Evolutionary conservation across 2,113 vertebrate genomes (phyloP).

Genomic region (Syngnathus scovelli): DNA sequence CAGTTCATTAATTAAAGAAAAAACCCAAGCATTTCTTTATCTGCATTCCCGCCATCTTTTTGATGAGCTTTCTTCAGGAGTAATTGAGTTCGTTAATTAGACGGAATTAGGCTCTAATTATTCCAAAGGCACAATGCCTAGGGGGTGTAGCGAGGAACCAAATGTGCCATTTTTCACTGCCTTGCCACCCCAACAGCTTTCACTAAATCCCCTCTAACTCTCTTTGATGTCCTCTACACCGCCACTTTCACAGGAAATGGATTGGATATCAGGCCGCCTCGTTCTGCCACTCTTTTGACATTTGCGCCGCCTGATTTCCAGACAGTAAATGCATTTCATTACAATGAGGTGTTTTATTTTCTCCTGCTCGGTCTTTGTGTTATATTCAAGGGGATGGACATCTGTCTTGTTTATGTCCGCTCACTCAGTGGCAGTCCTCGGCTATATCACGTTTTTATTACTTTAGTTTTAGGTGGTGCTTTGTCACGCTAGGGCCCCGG

Average conservation of each 20-base stretch:
- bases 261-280: slow-evolving; percentile 67
- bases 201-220: slow-evolving; percentile 63
- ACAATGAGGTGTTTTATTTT: slow-evolving; percentile 68
- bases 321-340: slow-evolving; percentile 70
- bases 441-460: slow-evolving; percentile 68
- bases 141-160: slow-evolving; percentile 49
- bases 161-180: slow-evolving; percentile 68
- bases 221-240: slow-evolving; percentile 65
- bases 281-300: slow-evolving; percentile 62
- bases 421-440: slow-evolving; percentile 63
- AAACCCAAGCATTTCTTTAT: slow-evolving; percentile 63
- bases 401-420: slow-evolving; percentile 71
- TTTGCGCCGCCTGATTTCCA: slow-evolving; percentile 65
- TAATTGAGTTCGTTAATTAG: slow-evolving; percentile 79
- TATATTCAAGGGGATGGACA: slow-evolving; percentile 67
- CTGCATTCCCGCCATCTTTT: slow-evolving; percentile 70
- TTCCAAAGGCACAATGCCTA: slow-evolving; percentile 70
- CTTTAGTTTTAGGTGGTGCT: slow-evolving; percentile 58
- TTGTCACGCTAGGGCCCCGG: slow-evolving; percentile 53
- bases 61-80: slow-evolving; percentile 78
- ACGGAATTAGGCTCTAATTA: slow-evolving; percentile 78
- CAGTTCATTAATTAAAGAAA: slow-evolving; percentile 77
- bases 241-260: slow-evolving; percentile 69
- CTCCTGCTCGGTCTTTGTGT: slow-evolving; percentile 64
- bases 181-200: slow-evolving; percentile 55